Percentiles rank a stretch among this genome's conserved stretches.
Evolutionary conservation across 2,888 invertebrate genomes (phyloP).

Genomic region (Apantesis nais): DNA sequence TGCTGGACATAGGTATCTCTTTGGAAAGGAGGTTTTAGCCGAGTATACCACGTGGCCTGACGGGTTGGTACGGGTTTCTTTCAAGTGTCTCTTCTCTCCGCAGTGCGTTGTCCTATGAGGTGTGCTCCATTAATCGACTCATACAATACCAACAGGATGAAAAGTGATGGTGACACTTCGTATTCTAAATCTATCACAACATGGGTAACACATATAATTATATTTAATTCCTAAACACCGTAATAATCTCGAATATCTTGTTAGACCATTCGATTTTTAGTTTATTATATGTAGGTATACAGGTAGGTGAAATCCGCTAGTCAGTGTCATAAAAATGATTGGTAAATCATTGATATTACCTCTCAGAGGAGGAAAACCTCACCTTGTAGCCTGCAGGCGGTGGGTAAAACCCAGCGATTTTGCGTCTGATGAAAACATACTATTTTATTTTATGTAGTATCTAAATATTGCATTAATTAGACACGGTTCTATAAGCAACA

Average conservation of each 20-base stretch:
- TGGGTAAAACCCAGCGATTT: slow-evolving; percentile 11
- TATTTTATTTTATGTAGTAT: background rate
- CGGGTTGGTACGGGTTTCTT: background rate
- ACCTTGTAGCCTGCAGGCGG: background rate
- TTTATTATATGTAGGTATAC: background rate
- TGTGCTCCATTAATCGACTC: background rate
- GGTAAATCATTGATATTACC: background rate
- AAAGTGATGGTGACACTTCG: too few relatives aligned
- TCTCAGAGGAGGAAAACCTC: slow-evolving; percentile 9
- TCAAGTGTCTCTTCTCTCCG: background rate
- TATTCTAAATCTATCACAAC: too few relatives aligned
- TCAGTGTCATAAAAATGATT: background rate
- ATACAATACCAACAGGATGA: background rate
- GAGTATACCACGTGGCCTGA: too few relatives aligned
- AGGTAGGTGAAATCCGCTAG: background rate
- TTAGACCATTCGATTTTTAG: background rate
- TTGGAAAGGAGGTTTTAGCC: too few relatives aligned
- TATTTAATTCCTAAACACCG: too few relatives aligned
- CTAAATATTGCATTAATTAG: background rate
- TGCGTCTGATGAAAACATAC: background rate
- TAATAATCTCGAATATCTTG: background rate
- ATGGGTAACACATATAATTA: too few relatives aligned
- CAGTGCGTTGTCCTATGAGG: background rate
- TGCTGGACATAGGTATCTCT: too few relatives aligned
- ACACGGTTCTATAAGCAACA: too few relatives aligned